Percentiles rank a stretch among this genome's conserved stretches.
These are phyloP conservation scores for Spodoptera litura DNA, from an alignment of 1,140 invertebrate species.

Conservation along the genomic window DNA sequence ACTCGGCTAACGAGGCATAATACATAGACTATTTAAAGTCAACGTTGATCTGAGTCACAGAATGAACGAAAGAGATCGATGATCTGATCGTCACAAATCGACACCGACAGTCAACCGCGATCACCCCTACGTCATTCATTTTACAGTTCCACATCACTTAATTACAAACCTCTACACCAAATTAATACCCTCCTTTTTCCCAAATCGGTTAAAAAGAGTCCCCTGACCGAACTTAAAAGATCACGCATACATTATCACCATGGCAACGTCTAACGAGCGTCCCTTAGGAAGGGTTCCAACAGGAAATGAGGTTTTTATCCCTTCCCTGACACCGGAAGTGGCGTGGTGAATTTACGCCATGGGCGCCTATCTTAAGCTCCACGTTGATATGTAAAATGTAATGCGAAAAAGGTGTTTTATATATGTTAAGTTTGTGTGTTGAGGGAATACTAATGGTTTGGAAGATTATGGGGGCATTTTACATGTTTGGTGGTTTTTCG, in stretches of 20 bases:
- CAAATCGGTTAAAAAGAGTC: neutral
- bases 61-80: too few species aligned
- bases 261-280: constrained; percentile 41
- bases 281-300: constrained; percentile 54
- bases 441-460: neutral
- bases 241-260: constrained; percentile 46
- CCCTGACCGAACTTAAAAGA: neutral
- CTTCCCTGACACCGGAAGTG: constrained; percentile 49
- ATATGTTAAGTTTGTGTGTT: neutral
- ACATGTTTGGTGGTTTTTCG: neutral
- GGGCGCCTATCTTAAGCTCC: constrained; percentile 42
- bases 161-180: neutral
- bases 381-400: neutral
- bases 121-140: neutral
- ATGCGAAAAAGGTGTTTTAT: constrained; percentile 30
- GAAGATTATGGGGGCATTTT: neutral
- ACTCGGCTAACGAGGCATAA: too few species aligned
- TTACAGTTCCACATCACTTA: neutral
- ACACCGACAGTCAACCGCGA: too few species aligned
- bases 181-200: neutral
- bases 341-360: constrained; percentile 40
- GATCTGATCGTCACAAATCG: too few species aligned
- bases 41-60: too few species aligned
- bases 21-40: too few species aligned
- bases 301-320: constrained; percentile 57